These are phyloP conservation scores for Theristicus caerulescens DNA, from an alignment of 2,113 vertebrate genomes.

Conservation along the genomic window DNA sequence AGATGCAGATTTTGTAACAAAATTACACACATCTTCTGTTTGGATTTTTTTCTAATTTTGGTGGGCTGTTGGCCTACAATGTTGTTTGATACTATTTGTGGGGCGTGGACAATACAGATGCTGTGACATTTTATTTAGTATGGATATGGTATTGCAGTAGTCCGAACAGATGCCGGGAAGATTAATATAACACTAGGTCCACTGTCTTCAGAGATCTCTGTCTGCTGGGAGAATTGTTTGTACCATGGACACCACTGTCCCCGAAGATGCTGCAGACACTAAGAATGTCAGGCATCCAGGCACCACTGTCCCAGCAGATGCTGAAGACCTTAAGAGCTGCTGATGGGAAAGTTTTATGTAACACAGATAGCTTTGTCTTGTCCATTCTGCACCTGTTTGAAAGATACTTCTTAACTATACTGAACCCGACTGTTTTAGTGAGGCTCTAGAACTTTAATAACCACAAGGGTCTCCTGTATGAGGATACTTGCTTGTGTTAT, in stretches of 20 bases:
- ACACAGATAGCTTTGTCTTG: constrained; percentile 58
- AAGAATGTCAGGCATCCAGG: constrained; percentile 53
- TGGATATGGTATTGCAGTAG: constrained; percentile 30
- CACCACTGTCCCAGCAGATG: constrained; percentile 61
- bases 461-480: not conserved
- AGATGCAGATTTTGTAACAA: not conserved
- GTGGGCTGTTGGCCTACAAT: not conserved
- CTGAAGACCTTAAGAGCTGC: constrained; percentile 40
- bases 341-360: not conserved
- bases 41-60: not conserved
- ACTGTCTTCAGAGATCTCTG: constrained; percentile 36
- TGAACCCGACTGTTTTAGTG: not conserved
- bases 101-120: not conserved
- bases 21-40: not conserved
- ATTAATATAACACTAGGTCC: constrained; percentile 48
- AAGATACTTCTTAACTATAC: not conserved
- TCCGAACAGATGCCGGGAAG: constrained; percentile 16
- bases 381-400: not conserved
- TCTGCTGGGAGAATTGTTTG: constrained; percentile 54
- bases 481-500: not conserved
- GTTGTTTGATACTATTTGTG: not conserved
- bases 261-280: constrained; percentile 11
- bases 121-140: constrained; percentile 49
- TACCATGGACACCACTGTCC: constrained; percentile 74
- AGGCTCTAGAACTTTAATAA: not conserved